These are phyloP conservation scores for Laticauda laticaudata DNA, from an alignment of 2,113 vertebrate genomes.

Conservation along the genomic window DNA sequence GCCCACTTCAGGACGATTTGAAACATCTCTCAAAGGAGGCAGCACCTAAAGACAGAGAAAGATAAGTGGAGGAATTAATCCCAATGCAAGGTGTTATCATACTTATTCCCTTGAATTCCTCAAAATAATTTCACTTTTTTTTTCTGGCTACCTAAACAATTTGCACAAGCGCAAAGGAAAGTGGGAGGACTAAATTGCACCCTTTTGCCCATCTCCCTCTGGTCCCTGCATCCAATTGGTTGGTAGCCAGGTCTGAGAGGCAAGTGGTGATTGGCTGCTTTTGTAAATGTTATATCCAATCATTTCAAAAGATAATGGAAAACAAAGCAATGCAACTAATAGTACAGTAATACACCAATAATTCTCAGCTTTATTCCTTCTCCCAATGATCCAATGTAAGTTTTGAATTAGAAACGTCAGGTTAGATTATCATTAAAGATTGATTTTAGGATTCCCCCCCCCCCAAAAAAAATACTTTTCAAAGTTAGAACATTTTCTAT, in stretches of 20 bases:
- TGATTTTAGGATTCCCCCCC: neutral
- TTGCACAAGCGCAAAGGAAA: neutral
- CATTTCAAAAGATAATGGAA: neutral
- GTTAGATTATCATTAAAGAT: neutral
- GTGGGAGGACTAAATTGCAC: neutral
- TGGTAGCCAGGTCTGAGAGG: neutral
- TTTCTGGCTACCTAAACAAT: neutral
- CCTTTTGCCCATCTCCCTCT: neutral
- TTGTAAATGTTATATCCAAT: neutral
- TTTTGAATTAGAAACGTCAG: neutral
- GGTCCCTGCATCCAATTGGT: neutral
- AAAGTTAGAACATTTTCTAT: neutral
- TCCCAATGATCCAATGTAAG: neutral
- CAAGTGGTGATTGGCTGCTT: neutral
- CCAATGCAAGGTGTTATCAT: neutral
- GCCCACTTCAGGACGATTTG: conserved; percentile 91
- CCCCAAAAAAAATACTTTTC: neutral
- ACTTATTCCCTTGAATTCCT: neutral
- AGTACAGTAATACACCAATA: neutral
- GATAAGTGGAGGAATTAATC: neutral
- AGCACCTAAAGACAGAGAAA: conserved; percentile 77
- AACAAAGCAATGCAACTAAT: neutral
- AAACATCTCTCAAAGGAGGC: conserved; percentile 91
- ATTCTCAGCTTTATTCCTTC: neutral
- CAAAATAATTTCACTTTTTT: neutral